Percentiles rank a stretch among this genome's conserved stretches.
These are phyloP conservation scores for Hydriomena furcata DNA, from an alignment of 2,888 invertebrate species.

Conservation along the genomic window DNA sequence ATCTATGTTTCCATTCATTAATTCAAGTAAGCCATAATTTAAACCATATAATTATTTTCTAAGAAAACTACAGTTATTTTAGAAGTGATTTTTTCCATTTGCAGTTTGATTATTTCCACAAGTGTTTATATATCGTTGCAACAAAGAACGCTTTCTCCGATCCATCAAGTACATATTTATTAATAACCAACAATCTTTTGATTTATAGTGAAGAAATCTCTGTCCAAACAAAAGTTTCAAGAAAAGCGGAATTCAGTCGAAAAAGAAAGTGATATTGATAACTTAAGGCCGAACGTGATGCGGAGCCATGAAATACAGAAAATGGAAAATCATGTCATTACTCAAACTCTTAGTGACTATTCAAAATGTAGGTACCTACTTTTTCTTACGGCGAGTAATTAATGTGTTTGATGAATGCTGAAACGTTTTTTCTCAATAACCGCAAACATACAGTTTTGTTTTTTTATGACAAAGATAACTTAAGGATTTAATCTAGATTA, in stretches of 20 bases:
- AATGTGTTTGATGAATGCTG: too few relatives aligned
- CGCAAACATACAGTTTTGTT: too few relatives aligned
- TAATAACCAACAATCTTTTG: conserved; percentile 5
- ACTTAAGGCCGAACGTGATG: background rate
- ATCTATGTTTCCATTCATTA: conserved; percentile 49
- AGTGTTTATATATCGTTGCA: background rate
- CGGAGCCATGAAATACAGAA: conserved; percentile 2
- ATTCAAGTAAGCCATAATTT: conserved; percentile 35
- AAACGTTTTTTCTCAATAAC: too few relatives aligned
- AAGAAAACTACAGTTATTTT: background rate
- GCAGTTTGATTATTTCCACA: background rate
- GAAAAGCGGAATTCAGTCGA: background rate
- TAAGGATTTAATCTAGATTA: too few relatives aligned
- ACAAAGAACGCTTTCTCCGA: background rate
- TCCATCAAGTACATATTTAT: conserved; percentile 6
- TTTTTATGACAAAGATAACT: too few relatives aligned
- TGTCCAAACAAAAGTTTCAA: background rate
- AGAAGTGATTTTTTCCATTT: background rate
- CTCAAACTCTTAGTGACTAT: conserved; percentile 9
- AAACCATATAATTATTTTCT: background rate
- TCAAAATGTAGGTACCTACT: conserved; percentile 28
- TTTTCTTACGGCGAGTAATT: too few relatives aligned
- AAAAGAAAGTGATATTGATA: background rate
- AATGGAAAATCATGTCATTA: conserved; percentile 10
- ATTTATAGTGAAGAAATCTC: conserved; percentile 11